Percentiles rank a stretch among this genome's conserved stretches.
These are phyloP conservation scores for Leptothorax acervorum DNA, from an alignment of 2,888 invertebrate species.

Conservation along the genomic window DNA sequence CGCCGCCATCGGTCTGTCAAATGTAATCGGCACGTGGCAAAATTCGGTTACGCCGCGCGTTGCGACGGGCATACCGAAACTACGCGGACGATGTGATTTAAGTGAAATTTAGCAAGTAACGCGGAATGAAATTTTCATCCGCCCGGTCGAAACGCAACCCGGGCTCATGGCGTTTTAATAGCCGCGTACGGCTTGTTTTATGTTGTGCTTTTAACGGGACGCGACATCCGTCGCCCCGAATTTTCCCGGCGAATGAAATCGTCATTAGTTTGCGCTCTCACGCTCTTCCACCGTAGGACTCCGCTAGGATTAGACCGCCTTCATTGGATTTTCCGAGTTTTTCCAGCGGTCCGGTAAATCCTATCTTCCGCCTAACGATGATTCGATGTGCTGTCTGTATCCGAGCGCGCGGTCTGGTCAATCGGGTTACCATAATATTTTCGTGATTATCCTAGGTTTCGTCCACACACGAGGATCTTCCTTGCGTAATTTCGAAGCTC, in stretches of 20 bases:
- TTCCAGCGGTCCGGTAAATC: constrained; percentile 80
- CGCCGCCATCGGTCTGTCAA: constrained; percentile 43
- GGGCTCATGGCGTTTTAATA: constrained; percentile 68
- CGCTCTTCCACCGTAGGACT: constrained; percentile 63
- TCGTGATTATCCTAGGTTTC: constrained; percentile 77
- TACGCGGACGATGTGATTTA: constrained; percentile 26
- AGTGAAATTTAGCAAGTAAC: constrained; percentile 70
- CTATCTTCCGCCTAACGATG: constrained; percentile 84
- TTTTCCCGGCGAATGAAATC: constrained; percentile 77
- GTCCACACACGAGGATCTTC: constrained; percentile 65
- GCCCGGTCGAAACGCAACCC: constrained; percentile 33
- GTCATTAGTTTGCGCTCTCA: constrained; percentile 78
- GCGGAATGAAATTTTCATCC: constrained; percentile 68
- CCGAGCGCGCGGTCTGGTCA: constrained; percentile 75
- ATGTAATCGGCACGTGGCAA: constrained; percentile 69
- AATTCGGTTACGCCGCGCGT: constrained; percentile 59
- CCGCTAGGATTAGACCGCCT: constrained; percentile 81
- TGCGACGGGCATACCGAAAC: constrained; percentile 53
- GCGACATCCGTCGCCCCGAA: constrained; percentile 57
- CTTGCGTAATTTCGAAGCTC: constrained; percentile 50
- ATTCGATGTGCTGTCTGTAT: constrained; percentile 81
- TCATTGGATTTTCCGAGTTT: constrained; percentile 77
- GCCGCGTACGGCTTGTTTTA: constrained; percentile 60
- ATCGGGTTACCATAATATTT: constrained; percentile 85
- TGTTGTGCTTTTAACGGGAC: constrained; percentile 53